Evolutionary conservation across 2,797 vertebrate genomes (phyloP).

Genomic region (Myotis findleyi): DNA sequence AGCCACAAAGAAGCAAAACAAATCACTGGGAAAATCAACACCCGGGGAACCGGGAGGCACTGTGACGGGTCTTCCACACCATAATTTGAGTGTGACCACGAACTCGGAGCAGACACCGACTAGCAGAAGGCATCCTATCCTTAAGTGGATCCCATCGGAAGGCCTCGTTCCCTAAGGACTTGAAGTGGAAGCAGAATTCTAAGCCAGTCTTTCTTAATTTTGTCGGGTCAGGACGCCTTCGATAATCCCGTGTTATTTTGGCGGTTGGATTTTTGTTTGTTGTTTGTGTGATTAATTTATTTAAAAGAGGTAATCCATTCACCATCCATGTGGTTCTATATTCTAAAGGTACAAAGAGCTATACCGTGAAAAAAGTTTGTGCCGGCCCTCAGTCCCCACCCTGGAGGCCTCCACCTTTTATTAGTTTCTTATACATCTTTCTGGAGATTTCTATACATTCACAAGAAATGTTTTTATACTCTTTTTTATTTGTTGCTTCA

Average conservation of each 20-base stretch:
- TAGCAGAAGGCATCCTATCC: not conserved
- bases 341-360: not conserved
- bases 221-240: constrained; percentile 62
- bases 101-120: not conserved
- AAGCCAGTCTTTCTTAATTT: constrained; percentile 37
- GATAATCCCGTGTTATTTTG: not conserved
- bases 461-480: not conserved
- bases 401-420: not conserved
- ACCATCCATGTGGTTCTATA: not conserved
- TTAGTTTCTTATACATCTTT: not conserved
- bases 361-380: not conserved
- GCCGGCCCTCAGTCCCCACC: not conserved
- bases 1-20: not conserved
- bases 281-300: not conserved
- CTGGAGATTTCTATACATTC: not conserved
- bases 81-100: fast-evolving
- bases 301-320: not conserved
- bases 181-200: constrained; percentile 42
- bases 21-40: not conserved
- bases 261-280: not conserved
- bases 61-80: fast-evolving
- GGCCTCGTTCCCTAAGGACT: constrained; percentile 55
- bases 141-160: constrained; percentile 34
- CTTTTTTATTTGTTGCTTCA: not conserved
- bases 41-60: not conserved